phyloP scores from a whole-genome alignment of 1,140 invertebrate species.

The Brachionus angularis region DNA sequence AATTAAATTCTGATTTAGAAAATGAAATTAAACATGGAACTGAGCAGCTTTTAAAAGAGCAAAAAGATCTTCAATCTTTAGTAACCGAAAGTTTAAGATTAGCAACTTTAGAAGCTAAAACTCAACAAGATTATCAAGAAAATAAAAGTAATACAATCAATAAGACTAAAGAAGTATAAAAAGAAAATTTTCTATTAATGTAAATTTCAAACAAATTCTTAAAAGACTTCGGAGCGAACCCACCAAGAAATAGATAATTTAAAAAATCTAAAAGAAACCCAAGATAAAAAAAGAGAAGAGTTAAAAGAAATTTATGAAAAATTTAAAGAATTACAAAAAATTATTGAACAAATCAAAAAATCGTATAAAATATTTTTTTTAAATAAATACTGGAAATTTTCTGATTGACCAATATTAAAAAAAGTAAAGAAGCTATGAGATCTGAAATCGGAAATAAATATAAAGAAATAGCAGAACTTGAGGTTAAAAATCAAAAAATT shows the following conservation, averaged over 20 bases:
- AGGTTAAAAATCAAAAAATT: constrained; percentile 7
- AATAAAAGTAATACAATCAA: constrained; percentile 32
- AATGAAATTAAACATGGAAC: constrained; percentile 11
- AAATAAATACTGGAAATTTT: too few species aligned
- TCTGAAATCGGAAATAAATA: constrained; percentile 26
- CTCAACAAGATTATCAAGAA: constrained; percentile 31
- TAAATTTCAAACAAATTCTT: too few species aligned
- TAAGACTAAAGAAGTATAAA: constrained; percentile 28
- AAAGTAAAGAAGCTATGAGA: neutral
- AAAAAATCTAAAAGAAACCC: constrained; percentile 18
- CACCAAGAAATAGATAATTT: constrained; percentile 26
- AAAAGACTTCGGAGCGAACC: constrained; percentile 5
- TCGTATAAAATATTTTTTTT: too few species aligned
- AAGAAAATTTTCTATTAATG: too few species aligned
- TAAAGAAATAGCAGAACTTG: constrained; percentile 37
- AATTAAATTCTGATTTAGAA: neutral
- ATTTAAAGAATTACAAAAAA: constrained; percentile 39
- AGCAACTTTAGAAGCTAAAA: constrained; percentile 7
- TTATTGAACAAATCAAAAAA: constrained; percentile 21
- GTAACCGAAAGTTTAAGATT: constrained; percentile 22
- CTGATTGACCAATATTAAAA: neutral
- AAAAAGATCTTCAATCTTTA: neutral
- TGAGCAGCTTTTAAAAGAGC: neutral
- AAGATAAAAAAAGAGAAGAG: constrained; percentile 17
- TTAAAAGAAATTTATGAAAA: constrained; percentile 33